Evolutionary conservation across 2,888 invertebrate genomes (phyloP).

Genomic region (Anarsia innoxiella): DNA sequence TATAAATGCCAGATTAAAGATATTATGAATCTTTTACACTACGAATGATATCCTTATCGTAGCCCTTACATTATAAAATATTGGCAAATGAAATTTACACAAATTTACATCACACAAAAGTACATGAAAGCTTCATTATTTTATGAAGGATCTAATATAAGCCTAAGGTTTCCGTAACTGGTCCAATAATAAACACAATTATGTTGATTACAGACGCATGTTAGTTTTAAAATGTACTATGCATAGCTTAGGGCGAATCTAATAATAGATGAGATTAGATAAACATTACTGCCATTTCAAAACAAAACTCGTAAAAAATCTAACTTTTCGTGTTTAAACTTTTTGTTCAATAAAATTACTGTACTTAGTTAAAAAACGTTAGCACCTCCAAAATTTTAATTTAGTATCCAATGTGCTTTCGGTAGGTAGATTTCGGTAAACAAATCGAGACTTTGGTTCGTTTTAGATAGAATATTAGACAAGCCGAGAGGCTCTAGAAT

Average conservation of each 20-base stretch:
- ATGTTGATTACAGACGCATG: slow-evolving; percentile 1
- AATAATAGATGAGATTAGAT: slow-evolving; percentile 9
- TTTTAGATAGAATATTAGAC: slow-evolving; percentile 15
- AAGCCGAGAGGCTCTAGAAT: slow-evolving; percentile 34
- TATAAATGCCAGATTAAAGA: slow-evolving; percentile 46
- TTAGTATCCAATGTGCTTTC: neutral
- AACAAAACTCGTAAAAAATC: no score
- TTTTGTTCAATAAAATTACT: neutral
- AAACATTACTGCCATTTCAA: slow-evolving; percentile 14
- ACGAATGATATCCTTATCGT: no score
- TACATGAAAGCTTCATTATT: slow-evolving; percentile 33
- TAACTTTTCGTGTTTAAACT: no score
- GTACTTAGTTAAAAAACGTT: slow-evolving; percentile 14
- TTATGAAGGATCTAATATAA: slow-evolving; percentile 30
- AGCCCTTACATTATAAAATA: slow-evolving; percentile 15
- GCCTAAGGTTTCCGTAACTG: slow-evolving; percentile 13
- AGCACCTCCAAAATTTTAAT: slow-evolving; percentile 24
- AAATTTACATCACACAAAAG: slow-evolving; percentile 34
- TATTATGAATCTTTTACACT: slow-evolving; percentile 22
- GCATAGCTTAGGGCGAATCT: slow-evolving; percentile 3
- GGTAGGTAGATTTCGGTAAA: neutral
- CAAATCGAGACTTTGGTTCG: slow-evolving; percentile 7
- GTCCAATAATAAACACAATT: slow-evolving; percentile 1
- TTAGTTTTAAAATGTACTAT: slow-evolving; percentile 5
- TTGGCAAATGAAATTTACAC: slow-evolving; percentile 33